A percentile compares a stretch with the other conserved stretches of the same genome.
Conservation (phyloP, 2,888 invertebrate species). For the Nymphalis c-album region DNA sequence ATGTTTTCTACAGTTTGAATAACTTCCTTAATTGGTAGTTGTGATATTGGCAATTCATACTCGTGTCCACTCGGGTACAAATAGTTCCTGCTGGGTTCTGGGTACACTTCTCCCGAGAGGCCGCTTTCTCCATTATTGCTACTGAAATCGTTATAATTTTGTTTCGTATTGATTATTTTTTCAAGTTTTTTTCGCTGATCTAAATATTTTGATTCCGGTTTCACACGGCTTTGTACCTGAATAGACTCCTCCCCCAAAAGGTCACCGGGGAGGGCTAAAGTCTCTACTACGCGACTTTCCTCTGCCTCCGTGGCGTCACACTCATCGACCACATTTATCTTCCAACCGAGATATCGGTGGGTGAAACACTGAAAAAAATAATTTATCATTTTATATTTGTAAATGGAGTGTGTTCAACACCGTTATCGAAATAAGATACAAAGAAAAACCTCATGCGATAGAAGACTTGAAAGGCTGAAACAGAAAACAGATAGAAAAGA, state of each 20-base stretch:
- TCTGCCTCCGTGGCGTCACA: slow-evolving; percentile 85
- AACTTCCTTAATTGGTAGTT: slow-evolving; percentile 70
- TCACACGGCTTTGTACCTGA: slow-evolving; percentile 83
- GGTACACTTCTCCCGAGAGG: slow-evolving; percentile 60
- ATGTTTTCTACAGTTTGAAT: slow-evolving; percentile 71
- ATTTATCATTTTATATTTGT: slow-evolving; percentile 48
- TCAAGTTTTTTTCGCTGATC: slow-evolving; percentile 67
- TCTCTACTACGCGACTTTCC: slow-evolving; percentile 75
- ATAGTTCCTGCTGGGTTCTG: slow-evolving; percentile 49
- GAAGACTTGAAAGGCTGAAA: slow-evolving; percentile 80
- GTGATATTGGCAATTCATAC: slow-evolving; percentile 72
- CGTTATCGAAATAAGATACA: slow-evolving; percentile 44
- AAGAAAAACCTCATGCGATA: slow-evolving; percentile 69
- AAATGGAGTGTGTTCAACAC: not conserved
- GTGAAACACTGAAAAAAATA: slow-evolving; percentile 88
- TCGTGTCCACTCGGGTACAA: slow-evolving; percentile 56
- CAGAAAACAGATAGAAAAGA: slow-evolving; percentile 75
- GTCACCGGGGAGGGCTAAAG: slow-evolving; percentile 62
- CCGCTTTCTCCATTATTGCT: slow-evolving; percentile 57
- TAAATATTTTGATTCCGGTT: slow-evolving; percentile 81
- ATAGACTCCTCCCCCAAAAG: slow-evolving; percentile 80
- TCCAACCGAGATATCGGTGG: slow-evolving; percentile 96
- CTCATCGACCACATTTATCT: slow-evolving; percentile 93
- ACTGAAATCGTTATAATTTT: slow-evolving; percentile 78
- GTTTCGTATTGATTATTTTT: slow-evolving; percentile 76